These are phyloP conservation scores for Tanaodytes sp. DNA, from an alignment of 2,888 invertebrate genomes.

Conservation along the genomic window DNA sequence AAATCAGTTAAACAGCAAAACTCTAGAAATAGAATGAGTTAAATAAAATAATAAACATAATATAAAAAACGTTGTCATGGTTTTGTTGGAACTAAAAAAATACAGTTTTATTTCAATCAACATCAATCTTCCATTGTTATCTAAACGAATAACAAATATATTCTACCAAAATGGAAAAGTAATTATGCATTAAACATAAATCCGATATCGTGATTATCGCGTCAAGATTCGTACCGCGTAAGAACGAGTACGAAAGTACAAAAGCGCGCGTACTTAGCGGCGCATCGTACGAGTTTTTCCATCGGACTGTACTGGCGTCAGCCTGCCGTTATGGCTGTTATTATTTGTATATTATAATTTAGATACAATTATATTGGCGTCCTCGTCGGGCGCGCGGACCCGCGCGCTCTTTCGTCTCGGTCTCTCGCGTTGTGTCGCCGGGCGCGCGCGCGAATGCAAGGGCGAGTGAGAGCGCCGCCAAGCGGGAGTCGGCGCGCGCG, in stretches of 20 bases:
- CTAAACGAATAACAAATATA: too few relatives aligned
- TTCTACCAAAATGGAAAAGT: too few relatives aligned
- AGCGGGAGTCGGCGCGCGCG: slow-evolving; percentile 27
- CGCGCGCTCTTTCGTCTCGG: slow-evolving; percentile 34
- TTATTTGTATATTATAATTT: slow-evolving; percentile 74
- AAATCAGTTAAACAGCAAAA: too few relatives aligned
- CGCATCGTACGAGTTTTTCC: slow-evolving; percentile 56
- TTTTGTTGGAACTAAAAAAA: too few relatives aligned
- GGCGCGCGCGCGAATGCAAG: slow-evolving; percentile 33
- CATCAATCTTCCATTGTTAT: too few relatives aligned
- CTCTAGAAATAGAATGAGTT: too few relatives aligned
- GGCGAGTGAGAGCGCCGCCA: slow-evolving; percentile 35
- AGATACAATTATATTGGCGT: slow-evolving; percentile 72
- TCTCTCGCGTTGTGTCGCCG: slow-evolving; percentile 34
- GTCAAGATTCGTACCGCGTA: too few relatives aligned
- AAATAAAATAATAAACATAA: too few relatives aligned
- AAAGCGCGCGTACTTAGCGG: slow-evolving; percentile 11
- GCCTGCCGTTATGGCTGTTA: slow-evolving; percentile 72
- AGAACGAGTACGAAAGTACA: slow-evolving; percentile 1
- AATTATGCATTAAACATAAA: too few relatives aligned
- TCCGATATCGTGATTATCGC: too few relatives aligned
- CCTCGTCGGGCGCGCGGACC: slow-evolving; percentile 61
- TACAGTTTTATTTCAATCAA: too few relatives aligned
- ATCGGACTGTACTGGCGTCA: slow-evolving; percentile 71
- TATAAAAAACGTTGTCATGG: too few relatives aligned